Base-by-base conservation (phyloP, 2,113 vertebrate species). In the Uropsilus gracilis region DNA sequence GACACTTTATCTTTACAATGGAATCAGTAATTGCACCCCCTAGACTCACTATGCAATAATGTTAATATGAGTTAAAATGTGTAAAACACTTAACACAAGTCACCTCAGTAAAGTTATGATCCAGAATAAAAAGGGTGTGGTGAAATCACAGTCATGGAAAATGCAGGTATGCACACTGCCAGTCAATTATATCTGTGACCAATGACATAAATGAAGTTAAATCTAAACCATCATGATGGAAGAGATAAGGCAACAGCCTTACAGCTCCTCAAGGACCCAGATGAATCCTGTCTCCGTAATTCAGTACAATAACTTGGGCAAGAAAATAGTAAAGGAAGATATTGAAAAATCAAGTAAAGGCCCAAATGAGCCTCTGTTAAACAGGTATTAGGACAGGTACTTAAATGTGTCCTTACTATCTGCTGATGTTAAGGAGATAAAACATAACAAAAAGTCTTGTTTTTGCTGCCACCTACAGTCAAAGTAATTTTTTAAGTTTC, bases 381-480 rank as follows among this genome's bases (percentile, higher is more conserved):
- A 5, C 3, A 18, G 34, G 34, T 11, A 17, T 32, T 87, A 50
- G 86, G 34, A 22, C 20, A 37, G 39, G 13, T 59, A 32, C 32
- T 82, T 85, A 69, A 59, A 71, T 84, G 39, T 68, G 24, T 26
- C 18, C 8, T 16, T 73, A 42, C 46, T 77, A 55, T 24, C 66
- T 94, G 71, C 59, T 91, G 53, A 72, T 71, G 75, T 89, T 46
- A 92, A 94, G 68, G 89, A 20, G 8, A 57, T 89, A 61, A 61
- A 46, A 86, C 61, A 61, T 13, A 84, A 87, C 26, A 50, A 39
- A 95, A 97, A 97, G 91, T 95, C 92, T 94, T 98, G 94, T 97
- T 97, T 97, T 75, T 97, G 95, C 97, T 98, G 94, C 96, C 92
- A 95, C 90, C 75, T 97, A 95, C 97, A 97, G 98, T 97, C 94